These are phyloP conservation scores for Megalonaias nervosa DNA, from an alignment of 1,140 invertebrate genomes.

Conservation along the genomic window DNA sequence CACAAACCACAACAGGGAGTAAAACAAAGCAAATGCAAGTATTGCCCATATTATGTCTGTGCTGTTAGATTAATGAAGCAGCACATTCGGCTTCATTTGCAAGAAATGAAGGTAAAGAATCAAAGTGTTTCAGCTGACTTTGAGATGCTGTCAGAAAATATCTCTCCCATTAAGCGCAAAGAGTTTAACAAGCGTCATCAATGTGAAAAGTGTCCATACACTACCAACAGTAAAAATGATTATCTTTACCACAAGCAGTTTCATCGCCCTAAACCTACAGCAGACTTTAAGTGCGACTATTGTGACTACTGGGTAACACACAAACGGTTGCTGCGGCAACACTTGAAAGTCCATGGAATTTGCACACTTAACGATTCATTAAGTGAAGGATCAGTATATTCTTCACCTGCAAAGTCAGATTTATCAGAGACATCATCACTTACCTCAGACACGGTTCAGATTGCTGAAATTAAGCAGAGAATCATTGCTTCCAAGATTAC, in stretches of 20 bases:
- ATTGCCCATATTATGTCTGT: constrained; percentile 85
- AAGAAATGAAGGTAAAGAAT: constrained; percentile 34
- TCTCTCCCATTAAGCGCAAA: neutral
- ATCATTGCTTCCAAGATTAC: constrained; percentile 65
- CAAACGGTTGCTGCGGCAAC: constrained; percentile 83
- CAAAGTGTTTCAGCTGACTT: neutral
- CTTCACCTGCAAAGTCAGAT: constrained; percentile 64
- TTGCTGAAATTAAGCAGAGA: constrained; percentile 65
- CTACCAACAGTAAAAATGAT: constrained; percentile 83
- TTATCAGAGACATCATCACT: constrained; percentile 51
- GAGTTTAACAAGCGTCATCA: constrained; percentile 48
- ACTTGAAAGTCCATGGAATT: constrained; percentile 82
- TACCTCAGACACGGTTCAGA: constrained; percentile 62
- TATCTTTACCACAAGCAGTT: constrained; percentile 89
- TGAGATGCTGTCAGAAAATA: constrained; percentile 9
- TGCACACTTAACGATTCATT: constrained; percentile 10
- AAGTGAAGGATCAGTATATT: constrained; percentile 16
- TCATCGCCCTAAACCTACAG: constrained; percentile 78
- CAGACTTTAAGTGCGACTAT: constrained; percentile 83
- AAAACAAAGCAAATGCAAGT: constrained; percentile 84
- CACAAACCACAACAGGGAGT: constrained; percentile 79
- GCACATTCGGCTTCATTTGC: constrained; percentile 68
- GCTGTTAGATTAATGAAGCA: constrained; percentile 69
- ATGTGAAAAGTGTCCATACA: constrained; percentile 70
- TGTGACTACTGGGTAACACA: constrained; percentile 89